Evolutionary conservation across 2,888 invertebrate genomes (phyloP).

Genomic region (Apotomis capreana): DNA sequence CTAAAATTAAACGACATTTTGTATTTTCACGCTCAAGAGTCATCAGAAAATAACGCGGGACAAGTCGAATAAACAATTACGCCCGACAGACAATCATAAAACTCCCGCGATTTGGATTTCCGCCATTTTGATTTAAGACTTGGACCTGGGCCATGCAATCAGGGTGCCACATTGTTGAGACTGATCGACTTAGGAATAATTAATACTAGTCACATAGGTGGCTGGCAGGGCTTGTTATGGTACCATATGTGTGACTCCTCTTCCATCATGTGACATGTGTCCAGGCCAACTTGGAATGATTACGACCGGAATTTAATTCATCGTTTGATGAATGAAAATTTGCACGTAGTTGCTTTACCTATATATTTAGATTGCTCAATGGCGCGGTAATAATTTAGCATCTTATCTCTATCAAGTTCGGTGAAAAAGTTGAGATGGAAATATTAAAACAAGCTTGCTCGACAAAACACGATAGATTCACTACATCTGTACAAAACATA

Average conservation of each 20-base stretch:
- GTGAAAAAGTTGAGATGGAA: too few species aligned
- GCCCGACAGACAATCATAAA: constrained; percentile 65
- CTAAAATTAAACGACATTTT: constrained; percentile 32
- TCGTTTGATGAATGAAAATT: constrained; percentile 41
- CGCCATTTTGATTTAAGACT: constrained; percentile 75
- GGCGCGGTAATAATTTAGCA: too few species aligned
- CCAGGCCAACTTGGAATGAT: constrained; percentile 26
- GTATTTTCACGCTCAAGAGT: constrained; percentile 23
- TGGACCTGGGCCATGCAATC: constrained; percentile 68
- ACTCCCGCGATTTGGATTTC: constrained; percentile 66
- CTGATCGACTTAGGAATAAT: constrained; percentile 23
- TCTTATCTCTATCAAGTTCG: too few species aligned
- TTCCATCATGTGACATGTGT: constrained; percentile 17
- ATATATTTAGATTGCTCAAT: too few species aligned
- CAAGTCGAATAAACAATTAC: constrained; percentile 54
- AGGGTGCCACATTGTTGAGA: constrained; percentile 46
- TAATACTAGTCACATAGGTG: constrained; percentile 22
- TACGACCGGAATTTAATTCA: constrained; percentile 40
- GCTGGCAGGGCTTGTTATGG: constrained; percentile 22
- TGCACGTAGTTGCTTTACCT: too few species aligned
- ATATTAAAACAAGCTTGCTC: too few species aligned
- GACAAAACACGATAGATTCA: too few species aligned
- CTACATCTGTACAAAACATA: too few species aligned
- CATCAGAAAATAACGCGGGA: constrained; percentile 38
- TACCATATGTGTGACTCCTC: constrained; percentile 19